phyloP scores from a whole-genome alignment of 1,140 invertebrate genomes.

The Drosophila elegans region DNA sequence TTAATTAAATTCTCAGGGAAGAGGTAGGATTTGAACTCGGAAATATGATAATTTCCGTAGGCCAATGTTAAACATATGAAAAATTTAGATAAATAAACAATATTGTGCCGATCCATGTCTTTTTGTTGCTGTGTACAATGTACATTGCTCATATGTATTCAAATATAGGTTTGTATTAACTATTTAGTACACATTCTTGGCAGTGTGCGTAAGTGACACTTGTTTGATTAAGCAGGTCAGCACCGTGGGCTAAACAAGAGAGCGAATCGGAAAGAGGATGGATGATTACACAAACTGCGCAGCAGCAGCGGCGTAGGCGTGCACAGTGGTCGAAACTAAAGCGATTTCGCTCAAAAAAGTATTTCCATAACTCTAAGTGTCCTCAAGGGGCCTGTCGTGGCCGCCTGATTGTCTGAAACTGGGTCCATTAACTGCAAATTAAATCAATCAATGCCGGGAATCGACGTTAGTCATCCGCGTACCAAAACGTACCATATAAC shows the following conservation, averaged over 20 bases:
- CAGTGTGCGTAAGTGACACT: conserved; percentile 62
- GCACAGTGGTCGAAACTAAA: conserved; percentile 47
- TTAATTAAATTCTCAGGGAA: too few relatives aligned
- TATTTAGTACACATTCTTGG: conserved; percentile 36
- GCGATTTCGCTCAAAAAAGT: not conserved
- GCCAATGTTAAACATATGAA: too few relatives aligned
- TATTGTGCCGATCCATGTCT: too few relatives aligned
- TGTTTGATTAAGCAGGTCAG: conserved; percentile 72
- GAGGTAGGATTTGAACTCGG: too few relatives aligned
- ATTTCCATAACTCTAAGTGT: not conserved
- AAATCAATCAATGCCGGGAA: conserved; percentile 14
- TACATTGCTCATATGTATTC: not conserved
- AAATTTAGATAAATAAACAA: too few relatives aligned
- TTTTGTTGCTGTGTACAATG: not conserved
- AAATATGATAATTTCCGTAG: too few relatives aligned
- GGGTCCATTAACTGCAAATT: conserved; percentile 11
- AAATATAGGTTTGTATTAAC: conserved; percentile 10
- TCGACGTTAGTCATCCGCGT: conserved; percentile 38
- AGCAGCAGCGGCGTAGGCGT: conserved; percentile 59
- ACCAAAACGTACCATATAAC: conserved; percentile 46
- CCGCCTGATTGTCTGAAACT: conserved; percentile 5
- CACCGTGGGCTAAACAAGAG: conserved; percentile 18
- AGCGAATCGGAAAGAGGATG: conserved; percentile 2
- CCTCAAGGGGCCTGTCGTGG: conserved; percentile 18
- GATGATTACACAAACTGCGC: conserved; percentile 71